Conservation (phyloP, 1,140 invertebrate species). For the Holotrichia oblita region DNA sequence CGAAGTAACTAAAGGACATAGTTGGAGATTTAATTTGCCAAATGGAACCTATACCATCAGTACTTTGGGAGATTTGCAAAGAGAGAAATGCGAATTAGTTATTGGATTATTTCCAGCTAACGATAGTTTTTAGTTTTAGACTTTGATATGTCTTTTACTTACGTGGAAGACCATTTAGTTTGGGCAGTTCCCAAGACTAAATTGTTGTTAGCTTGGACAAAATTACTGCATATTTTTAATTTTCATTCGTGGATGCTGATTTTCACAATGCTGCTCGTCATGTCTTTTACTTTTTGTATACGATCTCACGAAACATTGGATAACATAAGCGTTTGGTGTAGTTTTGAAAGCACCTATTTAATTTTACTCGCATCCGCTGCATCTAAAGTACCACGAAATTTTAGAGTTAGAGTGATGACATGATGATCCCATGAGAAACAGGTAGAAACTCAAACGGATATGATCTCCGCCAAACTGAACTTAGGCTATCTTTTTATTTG, state of each 20-base stretch:
- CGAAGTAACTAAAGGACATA: not conserved
- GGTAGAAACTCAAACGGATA: constrained; percentile 1
- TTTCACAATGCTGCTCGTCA: not conserved
- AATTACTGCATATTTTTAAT: constrained; percentile 25
- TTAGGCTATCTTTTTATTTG: not conserved
- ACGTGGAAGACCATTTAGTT: constrained; percentile 4
- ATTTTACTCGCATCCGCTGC: not conserved
- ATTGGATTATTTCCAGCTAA: constrained; percentile 19
- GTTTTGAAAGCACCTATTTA: not conserved
- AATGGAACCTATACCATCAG: constrained; percentile 24
- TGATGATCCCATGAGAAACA: constrained; percentile 11
- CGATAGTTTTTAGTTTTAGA: not conserved
- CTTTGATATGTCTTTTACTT: constrained; percentile 33
- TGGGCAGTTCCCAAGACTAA: constrained; percentile 35
- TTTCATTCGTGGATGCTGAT: constrained; percentile 14
- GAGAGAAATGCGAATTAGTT: not conserved
- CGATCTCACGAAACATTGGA: not conserved
- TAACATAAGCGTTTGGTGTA: not conserved
- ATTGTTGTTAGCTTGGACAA: not conserved
- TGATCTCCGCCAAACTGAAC: not conserved
- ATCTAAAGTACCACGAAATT: not conserved
- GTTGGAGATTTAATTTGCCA: constrained; percentile 25
- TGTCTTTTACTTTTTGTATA: not conserved
- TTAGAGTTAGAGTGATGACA: not conserved
- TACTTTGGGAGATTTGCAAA: constrained; percentile 22